Evolutionary conservation across 2,113 vertebrate species (phyloP).

Genomic region (Carollia perspicillata): DNA sequence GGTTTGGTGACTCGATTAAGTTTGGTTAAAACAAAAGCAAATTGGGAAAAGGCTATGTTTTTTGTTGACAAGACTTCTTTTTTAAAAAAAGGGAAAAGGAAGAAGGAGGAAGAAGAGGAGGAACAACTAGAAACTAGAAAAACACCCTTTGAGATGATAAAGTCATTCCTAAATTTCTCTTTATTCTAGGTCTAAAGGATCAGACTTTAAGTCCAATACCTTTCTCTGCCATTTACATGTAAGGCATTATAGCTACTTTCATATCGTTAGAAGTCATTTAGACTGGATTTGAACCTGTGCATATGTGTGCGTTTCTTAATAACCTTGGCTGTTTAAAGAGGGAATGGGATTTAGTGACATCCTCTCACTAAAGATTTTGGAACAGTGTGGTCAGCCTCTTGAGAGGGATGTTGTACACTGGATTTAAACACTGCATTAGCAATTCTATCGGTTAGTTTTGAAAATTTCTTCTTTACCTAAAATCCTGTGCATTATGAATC

Average conservation of each 20-base stretch:
- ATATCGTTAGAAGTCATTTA: not conserved
- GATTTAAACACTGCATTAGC: not conserved
- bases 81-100: not conserved
- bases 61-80: slow-evolving; percentile 18
- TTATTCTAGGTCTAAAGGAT: not conserved
- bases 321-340: not conserved
- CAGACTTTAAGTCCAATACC: not conserved
- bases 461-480: not conserved
- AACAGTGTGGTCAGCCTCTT: not conserved
- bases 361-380: not conserved
- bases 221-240: not conserved
- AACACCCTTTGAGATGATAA: not conserved
- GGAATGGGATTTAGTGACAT: not conserved
- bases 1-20: slow-evolving; percentile 47
- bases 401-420: not conserved
- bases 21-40: slow-evolving; percentile 41
- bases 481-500: not conserved
- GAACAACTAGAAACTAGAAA: not conserved
- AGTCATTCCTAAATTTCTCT: not conserved
- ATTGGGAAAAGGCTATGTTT: slow-evolving; percentile 24
- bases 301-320: not conserved
- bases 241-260: not conserved
- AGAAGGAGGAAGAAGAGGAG: not conserved
- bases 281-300: not conserved
- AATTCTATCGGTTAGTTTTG: not conserved